Percentiles rank a stretch among this genome's conserved stretches.
These are phyloP conservation scores for Flexamia atlantica DNA, from an alignment of 2,888 invertebrate genomes.

Conservation along the genomic window DNA sequence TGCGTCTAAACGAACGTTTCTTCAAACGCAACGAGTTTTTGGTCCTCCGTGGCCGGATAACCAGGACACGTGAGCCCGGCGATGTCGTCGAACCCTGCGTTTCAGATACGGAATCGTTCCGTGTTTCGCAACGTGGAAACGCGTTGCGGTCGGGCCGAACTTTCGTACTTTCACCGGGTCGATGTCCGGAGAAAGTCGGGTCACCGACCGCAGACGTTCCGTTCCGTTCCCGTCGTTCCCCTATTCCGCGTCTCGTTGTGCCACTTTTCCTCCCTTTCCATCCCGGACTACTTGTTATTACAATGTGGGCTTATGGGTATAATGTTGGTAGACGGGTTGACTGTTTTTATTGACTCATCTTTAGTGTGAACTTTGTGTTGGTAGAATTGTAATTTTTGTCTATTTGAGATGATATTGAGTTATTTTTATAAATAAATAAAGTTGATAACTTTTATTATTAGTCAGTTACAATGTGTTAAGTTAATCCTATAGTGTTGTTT, in stretches of 20 bases:
- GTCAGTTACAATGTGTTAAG: too few relatives aligned
- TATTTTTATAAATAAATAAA: too few relatives aligned
- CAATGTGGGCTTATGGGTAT: too few relatives aligned
- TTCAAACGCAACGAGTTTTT: not conserved
- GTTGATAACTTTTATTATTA: too few relatives aligned
- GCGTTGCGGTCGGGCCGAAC: constrained; percentile 7
- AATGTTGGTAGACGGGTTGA: too few relatives aligned
- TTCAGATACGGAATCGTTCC: not conserved
- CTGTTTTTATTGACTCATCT: too few relatives aligned
- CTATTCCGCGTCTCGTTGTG: not conserved
- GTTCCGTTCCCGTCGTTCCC: constrained; percentile 20
- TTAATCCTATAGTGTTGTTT: too few relatives aligned
- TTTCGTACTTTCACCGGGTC: constrained; percentile 38
- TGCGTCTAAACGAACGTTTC: too few relatives aligned
- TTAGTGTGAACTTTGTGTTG: too few relatives aligned
- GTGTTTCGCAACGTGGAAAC: constrained; percentile 11
- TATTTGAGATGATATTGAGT: too few relatives aligned
- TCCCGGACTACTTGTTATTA: too few relatives aligned
- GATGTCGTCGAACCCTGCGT: not conserved
- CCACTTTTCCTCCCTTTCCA: not conserved
- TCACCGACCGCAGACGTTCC: constrained; percentile 10
- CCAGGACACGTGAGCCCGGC: not conserved
- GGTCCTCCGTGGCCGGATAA: not conserved
- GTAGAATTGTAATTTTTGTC: too few relatives aligned
- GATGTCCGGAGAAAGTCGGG: constrained; percentile 30